Percentiles rank a stretch among this genome's conserved stretches.
These are phyloP conservation scores for Phenganax stokvisi DNA, from an alignment of 92 coral and sea anemone species.

Conservation along the genomic window DNA sequence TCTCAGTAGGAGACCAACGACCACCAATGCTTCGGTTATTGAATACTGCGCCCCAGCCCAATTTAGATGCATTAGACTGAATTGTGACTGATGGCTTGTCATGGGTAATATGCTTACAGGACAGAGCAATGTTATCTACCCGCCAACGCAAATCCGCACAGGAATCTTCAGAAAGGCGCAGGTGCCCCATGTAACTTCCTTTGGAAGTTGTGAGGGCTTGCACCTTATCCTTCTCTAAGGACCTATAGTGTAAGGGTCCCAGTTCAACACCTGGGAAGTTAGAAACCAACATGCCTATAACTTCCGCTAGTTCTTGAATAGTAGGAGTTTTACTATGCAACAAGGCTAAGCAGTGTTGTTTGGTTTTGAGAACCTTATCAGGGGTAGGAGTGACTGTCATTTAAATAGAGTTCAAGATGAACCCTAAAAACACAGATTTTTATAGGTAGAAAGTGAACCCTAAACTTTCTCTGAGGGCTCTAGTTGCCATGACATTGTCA, in stretches of 20 bases:
- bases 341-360: slow-evolving; percentile 31
- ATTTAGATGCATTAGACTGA: slow-evolving; percentile 57
- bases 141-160: slow-evolving; percentile 30
- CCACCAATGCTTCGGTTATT: slow-evolving; percentile 47
- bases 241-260: slow-evolving; percentile 49
- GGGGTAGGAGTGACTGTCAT: slow-evolving; percentile 35
- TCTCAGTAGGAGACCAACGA: slow-evolving; percentile 47
- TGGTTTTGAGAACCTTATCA: slow-evolving; percentile 42
- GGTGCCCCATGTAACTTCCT: slow-evolving; percentile 20
- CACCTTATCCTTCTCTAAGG: slow-evolving; percentile 35
- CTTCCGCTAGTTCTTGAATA: slow-evolving; percentile 40
- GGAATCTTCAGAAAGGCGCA: slow-evolving; percentile 21
- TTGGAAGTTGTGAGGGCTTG: slow-evolving; percentile 31
- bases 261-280: slow-evolving; percentile 41
- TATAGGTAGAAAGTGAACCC: slow-evolving; percentile 39
- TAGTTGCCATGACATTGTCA: slow-evolving; percentile 50
- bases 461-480: slow-evolving; percentile 28
- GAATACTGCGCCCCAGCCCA: slow-evolving; percentile 55
- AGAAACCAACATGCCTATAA: slow-evolving; percentile 37
- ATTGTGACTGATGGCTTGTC: slow-evolving; percentile 46
- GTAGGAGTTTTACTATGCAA: slow-evolving; percentile 13
- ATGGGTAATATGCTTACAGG: slow-evolving; percentile 38
- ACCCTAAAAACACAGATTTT: slow-evolving; percentile 45
- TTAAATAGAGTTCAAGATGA: slow-evolving; percentile 27
- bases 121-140: slow-evolving; percentile 43